Base-by-base conservation (phyloP, 2,888 invertebrate genomes). In the Stomorhina lunata region DNA sequence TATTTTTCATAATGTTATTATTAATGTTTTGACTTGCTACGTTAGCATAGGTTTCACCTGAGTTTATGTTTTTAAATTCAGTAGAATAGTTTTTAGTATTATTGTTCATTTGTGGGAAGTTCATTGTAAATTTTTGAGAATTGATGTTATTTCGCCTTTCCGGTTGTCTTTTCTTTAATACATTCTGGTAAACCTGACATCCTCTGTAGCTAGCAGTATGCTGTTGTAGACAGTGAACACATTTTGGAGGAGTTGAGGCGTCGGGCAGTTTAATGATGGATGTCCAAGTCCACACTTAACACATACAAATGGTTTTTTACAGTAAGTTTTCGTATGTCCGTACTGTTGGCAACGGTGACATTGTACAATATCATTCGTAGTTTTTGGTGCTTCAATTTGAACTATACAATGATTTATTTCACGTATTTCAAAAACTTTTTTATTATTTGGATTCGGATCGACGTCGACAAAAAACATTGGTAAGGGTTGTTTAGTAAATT, bases 391-490 rank as follows among this genome's bases (percentile, higher is more conserved):
- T 29, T 29, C 29, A 29, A 29, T 29, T 29, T 29, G 7, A 29
- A 5, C 83, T n/a, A 82, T 59, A 1, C 71, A 65, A 5, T 34
- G 55, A 9, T 78, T 71, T 7, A 84, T 48, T 29, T 71, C 1
- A 48, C 76, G 50, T 20, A 79, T 57, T 7, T 71, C 45, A 34
- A 43, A 79, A 10, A 65, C 48, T 6, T 78, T 48, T 32, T 71
- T 78, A 45, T 84, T 84, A 48, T 80, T 80, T n/a, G 40, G 78
- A 2, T 45, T 45, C 2, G 83, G 77, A 22, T 81, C 43, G 15
- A 63, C n/a, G n/a, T n/a, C n/a, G n/a, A n/a, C n/a, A n/a, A n/a
- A n/a, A n/a, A n/a, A n/a, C n/a, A n/a, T n/a, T 63, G 59, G 53
- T 65, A 84, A 61, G 1, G 80, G 80, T 12, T 34, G 32, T 25